Base-by-base conservation (phyloP, 2,888 invertebrate genomes). In the Hemistola chrysoprasaria region DNA sequence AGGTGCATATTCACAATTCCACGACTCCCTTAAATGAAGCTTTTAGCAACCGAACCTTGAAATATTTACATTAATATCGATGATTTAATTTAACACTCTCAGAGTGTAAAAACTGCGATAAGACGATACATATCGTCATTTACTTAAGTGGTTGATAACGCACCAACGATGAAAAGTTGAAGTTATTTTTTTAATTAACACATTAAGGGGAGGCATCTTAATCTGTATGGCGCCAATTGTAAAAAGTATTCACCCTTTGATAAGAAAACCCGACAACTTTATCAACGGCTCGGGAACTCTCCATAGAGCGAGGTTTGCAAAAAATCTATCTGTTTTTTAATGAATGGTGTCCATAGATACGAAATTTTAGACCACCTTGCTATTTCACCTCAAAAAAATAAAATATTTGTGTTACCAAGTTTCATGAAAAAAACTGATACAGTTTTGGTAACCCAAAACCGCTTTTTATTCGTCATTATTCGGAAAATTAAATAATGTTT, bases 221-320 rank as follows among this genome's bases (percentile, higher is more conserved):
- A 87, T 87, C 87, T 85, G 70, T 62, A 55, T 74, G 87, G 87
- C 87, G 87, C 87, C 87, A 83, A 79, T 79, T 77, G 77, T 76
- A 75, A 78, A 80, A 78, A 77, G 82, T 71, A 68, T 71, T 74
- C 66, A 71, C 68, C 77, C 40, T 68, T 72, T 79, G 87, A 86
- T 87, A 87, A 83, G 65, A 67, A 74, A 62, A 62, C 71, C 25
- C 11, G 79, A 75, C 75, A 59, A 46, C 70, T 72, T 83, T 86
- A 85, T 87, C 84, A 76, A 71, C 67, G 56, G 68, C 71, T 67
- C 70, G 59, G 64, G 68, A 75, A 65, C 16, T 16, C 59, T 71
- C 74, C 75, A 70, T 65, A 59, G 64, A 71, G 66, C 67, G 65
- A 70, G 40, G 36, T 39, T 72, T 79, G 85, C 85, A 86, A 86